Base-by-base conservation (phyloP, 2,797 vertebrate species). In the Pseudochromis fuscus region DNA sequence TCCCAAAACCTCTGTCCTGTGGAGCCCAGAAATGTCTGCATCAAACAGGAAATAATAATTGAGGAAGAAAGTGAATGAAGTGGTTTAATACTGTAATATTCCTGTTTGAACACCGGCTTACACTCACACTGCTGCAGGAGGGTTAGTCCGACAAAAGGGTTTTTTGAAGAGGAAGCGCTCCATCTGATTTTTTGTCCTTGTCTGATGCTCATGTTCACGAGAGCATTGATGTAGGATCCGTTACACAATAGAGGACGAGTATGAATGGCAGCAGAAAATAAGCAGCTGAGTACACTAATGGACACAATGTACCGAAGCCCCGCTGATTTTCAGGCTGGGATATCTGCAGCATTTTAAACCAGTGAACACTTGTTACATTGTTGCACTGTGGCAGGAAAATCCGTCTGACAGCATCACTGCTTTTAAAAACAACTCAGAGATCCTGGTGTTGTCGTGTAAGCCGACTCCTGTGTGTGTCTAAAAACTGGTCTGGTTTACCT, bases 391-490 rank as follows among this genome's bases (percentile, higher is more conserved):
- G 13, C 44, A 48, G 44, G 15, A 46, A 64, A 38, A 10, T 23
- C 28, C 24, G 7, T 33, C 48, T 52, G 25, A 48, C 35, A 23
- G 28, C 33, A 33, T 28, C 0, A 12, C n/a, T 63, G 58, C 23
- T 64, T 51, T 49, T 24, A 42, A 33, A 66, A 58, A 85, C 53
- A 77, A 52, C 21, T n/a, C n/a, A n/a, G n/a, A n/a, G n/a, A n/a
- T n/a, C n/a, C n/a, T n/a, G n/a, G n/a, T n/a, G n/a, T n/a, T 31
- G n/a, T 33, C 46, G 61, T 52, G 27, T 63, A n/a, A 40, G n/a
- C 2, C n/a, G 30, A 10, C 9, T 23, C 5, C n/a, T n/a, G n/a
- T 6, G 7, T 67, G 18, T 57, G 21, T 71, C 19, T 33, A 21
- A 23, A 69, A 63, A n/a, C 33, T 25, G 16, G n/a, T 37, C 46